These are phyloP conservation scores for Lasioglossum lativentre DNA, from an alignment of 2,888 invertebrate genomes.

Conservation along the genomic window DNA sequence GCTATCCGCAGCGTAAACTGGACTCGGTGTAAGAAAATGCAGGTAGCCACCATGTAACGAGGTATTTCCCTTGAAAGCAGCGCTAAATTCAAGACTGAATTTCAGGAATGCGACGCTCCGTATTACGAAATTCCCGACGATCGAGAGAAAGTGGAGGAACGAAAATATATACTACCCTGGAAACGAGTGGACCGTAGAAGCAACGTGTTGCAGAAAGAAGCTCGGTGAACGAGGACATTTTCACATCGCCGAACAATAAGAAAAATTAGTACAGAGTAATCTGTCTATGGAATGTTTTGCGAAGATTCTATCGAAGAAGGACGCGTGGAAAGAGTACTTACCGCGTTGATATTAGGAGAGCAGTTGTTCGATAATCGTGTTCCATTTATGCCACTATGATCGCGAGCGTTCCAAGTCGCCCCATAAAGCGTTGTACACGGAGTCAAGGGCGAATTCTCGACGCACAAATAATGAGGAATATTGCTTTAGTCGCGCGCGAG, in stretches of 20 bases:
- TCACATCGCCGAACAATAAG: neutral
- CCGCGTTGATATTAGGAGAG: neutral
- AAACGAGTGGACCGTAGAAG: neutral
- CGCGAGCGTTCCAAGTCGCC: neutral
- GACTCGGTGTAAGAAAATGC: neutral
- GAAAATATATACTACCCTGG: neutral
- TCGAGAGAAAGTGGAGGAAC: neutral
- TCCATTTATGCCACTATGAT: neutral
- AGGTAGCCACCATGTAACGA: neutral
- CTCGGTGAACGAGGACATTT: no score
- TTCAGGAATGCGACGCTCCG: neutral
- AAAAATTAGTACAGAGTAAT: neutral
- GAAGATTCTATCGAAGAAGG: neutral
- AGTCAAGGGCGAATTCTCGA: slow-evolving; percentile 4
- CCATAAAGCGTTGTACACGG: neutral
- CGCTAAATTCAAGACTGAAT: neutral
- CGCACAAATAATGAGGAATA: neutral
- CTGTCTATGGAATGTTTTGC: no score
- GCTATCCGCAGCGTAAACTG: neutral
- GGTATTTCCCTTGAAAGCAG: neutral
- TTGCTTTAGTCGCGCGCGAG: slow-evolving; percentile 5
- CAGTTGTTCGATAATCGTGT: neutral
- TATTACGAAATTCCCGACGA: slow-evolving; percentile 4
- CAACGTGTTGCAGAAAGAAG: neutral
- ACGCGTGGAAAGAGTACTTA: neutral